phyloP scores from a whole-genome alignment of 2,888 invertebrate genomes.

The Eupithecia subfuscata region DNA sequence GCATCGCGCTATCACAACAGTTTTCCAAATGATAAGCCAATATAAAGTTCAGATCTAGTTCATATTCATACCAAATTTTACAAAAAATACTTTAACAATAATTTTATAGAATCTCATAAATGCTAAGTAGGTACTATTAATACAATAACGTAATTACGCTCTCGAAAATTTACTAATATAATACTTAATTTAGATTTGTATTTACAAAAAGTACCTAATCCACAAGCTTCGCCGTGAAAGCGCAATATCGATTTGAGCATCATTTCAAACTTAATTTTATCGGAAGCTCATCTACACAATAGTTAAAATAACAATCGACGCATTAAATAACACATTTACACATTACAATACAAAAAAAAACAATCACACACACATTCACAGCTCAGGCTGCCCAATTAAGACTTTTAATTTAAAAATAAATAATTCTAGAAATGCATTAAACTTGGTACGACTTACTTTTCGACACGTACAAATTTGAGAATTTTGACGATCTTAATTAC shows the following conservation, averaged over 20 bases:
- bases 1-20: slow-evolving; percentile 80
- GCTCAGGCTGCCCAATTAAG: slow-evolving; percentile 75
- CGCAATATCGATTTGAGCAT: slow-evolving; percentile 81
- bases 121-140: slow-evolving; percentile 80
- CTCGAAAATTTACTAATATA: slow-evolving; percentile 73
- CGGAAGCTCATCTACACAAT: slow-evolving; percentile 67
- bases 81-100: slow-evolving; percentile 76
- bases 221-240: slow-evolving; percentile 79
- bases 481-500: slow-evolving; percentile 75
- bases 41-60: slow-evolving; percentile 73
- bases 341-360: slow-evolving; percentile 68
- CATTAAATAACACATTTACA: slow-evolving; percentile 81
- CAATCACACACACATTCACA: slow-evolving; percentile 76
- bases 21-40: slow-evolving; percentile 73
- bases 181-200: slow-evolving; percentile 77
- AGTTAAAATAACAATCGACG: slow-evolving; percentile 73
- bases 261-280: slow-evolving; percentile 63
- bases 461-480: slow-evolving; percentile 65
- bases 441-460: slow-evolving; percentile 79
- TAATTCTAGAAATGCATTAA: slow-evolving; percentile 82
- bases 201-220: slow-evolving; percentile 72
- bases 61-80: slow-evolving; percentile 70
- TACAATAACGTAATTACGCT: slow-evolving; percentile 70
- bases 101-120: slow-evolving; percentile 79
- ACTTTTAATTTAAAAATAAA: slow-evolving; percentile 80